Conservation (phyloP, 1,140 invertebrate genomes). For the Thaumatotibia leucotreta region DNA sequence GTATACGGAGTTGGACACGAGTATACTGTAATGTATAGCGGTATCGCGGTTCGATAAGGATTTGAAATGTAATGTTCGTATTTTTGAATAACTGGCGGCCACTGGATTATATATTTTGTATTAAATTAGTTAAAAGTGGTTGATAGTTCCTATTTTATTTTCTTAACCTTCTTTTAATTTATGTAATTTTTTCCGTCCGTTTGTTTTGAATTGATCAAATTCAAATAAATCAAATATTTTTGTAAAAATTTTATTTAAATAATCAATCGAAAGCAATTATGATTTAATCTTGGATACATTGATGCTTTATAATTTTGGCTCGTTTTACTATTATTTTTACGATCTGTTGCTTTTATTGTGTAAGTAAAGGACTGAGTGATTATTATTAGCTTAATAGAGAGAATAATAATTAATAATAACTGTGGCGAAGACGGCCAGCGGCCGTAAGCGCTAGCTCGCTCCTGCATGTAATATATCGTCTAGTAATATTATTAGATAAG, state of each 20-base stretch:
- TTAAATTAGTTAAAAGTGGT: slow-evolving; percentile 45
- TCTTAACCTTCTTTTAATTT: slow-evolving; percentile 15
- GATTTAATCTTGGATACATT: neutral
- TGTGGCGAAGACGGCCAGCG: neutral
- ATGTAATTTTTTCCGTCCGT: slow-evolving; percentile 29
- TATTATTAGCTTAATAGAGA: slow-evolving; percentile 15
- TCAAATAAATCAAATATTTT: slow-evolving; percentile 11
- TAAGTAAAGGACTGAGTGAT: slow-evolving; percentile 41
- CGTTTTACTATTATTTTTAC: neutral
- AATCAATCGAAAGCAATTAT: neutral
- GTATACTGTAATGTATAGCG: slow-evolving; percentile 25
- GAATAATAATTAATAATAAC: slow-evolving; percentile 5
- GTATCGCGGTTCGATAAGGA: slow-evolving; percentile 5
- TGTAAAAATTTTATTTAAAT: neutral
- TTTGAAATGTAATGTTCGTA: slow-evolving; percentile 6
- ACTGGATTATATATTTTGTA: slow-evolving; percentile 31
- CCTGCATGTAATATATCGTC: slow-evolving; percentile 37
- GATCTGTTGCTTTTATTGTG: slow-evolving; percentile 18
- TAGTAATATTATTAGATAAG: slow-evolving; percentile 45
- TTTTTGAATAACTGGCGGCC: slow-evolving; percentile 36
- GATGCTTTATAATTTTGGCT: neutral
- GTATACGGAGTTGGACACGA: slow-evolving; percentile 6
- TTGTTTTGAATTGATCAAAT: slow-evolving; percentile 18
- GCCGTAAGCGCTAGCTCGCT: slow-evolving; percentile 18
- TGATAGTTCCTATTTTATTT: slow-evolving; percentile 57